These are phyloP conservation scores for Leptestheria dahalacensis DNA, from an alignment of 1,140 invertebrate genomes.

Conservation along the genomic window DNA sequence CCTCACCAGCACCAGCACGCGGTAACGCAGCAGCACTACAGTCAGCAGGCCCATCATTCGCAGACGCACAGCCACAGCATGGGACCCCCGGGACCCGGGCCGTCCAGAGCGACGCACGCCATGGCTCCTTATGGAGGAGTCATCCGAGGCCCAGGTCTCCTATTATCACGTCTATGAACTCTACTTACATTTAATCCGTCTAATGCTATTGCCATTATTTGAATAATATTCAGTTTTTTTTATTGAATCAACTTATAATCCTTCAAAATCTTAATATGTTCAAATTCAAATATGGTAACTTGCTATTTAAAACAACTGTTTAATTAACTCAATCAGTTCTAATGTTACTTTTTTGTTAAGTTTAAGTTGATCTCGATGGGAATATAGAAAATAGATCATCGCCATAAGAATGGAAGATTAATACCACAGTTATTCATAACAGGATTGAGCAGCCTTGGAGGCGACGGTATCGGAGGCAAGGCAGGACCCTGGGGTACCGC, in stretches of 20 bases:
- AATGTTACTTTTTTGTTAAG: no score
- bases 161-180: background rate
- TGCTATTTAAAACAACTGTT: no score
- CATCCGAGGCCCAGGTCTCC: constrained; percentile 5
- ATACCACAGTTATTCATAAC: no score
- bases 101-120: background rate
- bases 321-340: no score
- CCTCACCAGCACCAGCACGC: constrained; percentile 12
- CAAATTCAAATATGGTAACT: no score
- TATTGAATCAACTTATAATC: no score
- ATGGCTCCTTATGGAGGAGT: constrained; percentile 2
- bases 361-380: no score
- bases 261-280: no score
- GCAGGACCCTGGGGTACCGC: constrained; percentile 2
- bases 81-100: constrained; percentile 6
- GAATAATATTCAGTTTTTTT: background rate
- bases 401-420: no score
- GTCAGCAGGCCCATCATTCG: constrained; percentile 6
- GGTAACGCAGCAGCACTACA: background rate
- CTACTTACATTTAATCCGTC: background rate
- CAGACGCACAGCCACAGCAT: constrained; percentile 17
- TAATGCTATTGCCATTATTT: background rate
- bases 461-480: background rate
- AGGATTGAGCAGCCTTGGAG: background rate
- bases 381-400: no score